phyloP scores from a whole-genome alignment of 30 jellyfish, hydroid and myxozoan genomes.

The Cassiopea andromeda region DNA sequence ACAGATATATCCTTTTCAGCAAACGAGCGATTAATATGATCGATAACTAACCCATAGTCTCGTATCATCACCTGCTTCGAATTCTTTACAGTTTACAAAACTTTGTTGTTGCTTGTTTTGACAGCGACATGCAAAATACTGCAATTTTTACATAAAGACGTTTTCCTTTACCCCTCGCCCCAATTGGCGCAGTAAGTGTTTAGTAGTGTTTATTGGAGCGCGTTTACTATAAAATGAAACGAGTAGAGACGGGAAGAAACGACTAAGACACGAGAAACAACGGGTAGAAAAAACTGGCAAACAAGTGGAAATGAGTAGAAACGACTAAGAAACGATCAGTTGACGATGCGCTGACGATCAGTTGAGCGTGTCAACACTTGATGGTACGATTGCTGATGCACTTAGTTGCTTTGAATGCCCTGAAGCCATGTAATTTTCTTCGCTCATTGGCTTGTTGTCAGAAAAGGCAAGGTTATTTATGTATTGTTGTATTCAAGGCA shows the following conservation, averaged over 20 bases:
- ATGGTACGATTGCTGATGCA: background rate
- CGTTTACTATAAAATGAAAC: slow-evolving; percentile 3
- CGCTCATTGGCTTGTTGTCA: background rate
- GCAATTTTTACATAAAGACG: too few species aligned
- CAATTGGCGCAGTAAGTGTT: too few species aligned
- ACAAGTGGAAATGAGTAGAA: background rate
- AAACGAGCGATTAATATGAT: too few species aligned
- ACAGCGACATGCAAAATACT: too few species aligned
- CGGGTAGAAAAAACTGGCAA: background rate
- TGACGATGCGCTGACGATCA: background rate
- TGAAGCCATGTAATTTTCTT: background rate
- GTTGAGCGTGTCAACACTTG: background rate
- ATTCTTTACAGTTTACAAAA: too few species aligned
- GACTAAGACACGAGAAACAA: background rate
- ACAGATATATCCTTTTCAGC: too few species aligned
- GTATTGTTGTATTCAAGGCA: background rate
- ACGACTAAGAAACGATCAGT: background rate
- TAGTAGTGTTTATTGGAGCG: too few species aligned
- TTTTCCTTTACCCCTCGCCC: too few species aligned
- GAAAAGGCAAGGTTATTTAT: background rate
- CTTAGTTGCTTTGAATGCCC: background rate
- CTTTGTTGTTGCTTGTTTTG: too few species aligned
- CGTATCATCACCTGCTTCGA: too few species aligned
- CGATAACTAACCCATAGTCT: too few species aligned
- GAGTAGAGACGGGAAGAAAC: slow-evolving; percentile 1